Evolutionary conservation across 2,797 vertebrate species (phyloP), one percentile per base, ranked within the genome.

Genomic region (Hypotaenidia philippensis): DNA sequence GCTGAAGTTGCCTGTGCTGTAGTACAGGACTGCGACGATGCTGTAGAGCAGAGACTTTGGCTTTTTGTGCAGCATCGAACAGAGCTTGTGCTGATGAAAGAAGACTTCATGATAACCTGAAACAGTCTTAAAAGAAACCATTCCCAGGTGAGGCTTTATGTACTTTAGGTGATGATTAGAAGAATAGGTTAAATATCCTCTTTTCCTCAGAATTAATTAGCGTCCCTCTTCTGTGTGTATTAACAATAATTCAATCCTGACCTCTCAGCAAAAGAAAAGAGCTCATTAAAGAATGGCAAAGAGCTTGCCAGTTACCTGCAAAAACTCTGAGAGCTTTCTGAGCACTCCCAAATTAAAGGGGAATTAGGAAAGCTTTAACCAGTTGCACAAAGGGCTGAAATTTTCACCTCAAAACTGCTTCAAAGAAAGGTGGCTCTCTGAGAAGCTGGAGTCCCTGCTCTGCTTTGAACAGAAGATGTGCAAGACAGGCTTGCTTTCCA

Each of bases 371-470:
- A 93, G 2, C 47, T 93, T 92, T 96, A 93, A 71, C 72, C 0
- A 0, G 19, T 83, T 85, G 25, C 77, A 91, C 31, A 88, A 89
- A 86, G 31, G 52, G 44, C 63, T 90, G 76, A 84, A 72, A 95
- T 70, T 96, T 96, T 95, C 76, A 84, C 87, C 65, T 91, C 47
- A 60, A 82, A 83, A 81, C 53, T 66, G 19, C 44, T 91, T 97
- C 72, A 83, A 83, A 95, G 76, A 32, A 83, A 85, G 89, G 84
- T 89, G 57, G 34, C 20, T 91, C 27, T 72, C 25, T 16, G 29
- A 79, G 65, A 27, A 79, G 34, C 36, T 76, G 65, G 56, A 83
- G 55, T 68, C 47, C 29, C 50, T 52, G 27, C 26, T 80, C 76
- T 52, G 45, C 84, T 95, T 92, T 96, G 87, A 93, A 63, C 26